A percentile compares a stretch with the other conserved stretches of the same genome.
phyloP scores from a whole-genome alignment of 2,888 invertebrate species.

The Andrena minutula region DNA sequence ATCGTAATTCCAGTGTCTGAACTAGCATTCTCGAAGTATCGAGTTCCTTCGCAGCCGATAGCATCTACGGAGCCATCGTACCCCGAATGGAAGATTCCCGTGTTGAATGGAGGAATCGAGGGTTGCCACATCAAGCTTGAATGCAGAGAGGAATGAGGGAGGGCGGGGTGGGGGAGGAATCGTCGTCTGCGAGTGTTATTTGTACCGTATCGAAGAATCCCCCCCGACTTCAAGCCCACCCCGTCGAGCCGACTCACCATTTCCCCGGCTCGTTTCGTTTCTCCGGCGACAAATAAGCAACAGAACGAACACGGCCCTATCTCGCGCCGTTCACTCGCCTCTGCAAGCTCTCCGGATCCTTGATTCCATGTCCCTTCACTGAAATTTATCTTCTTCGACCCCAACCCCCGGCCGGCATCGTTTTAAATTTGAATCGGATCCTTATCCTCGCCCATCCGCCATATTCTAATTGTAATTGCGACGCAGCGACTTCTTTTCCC shows the following conservation, averaged over 20 bases:
- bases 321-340: conserved; percentile 67
- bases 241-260: conserved; percentile 57
- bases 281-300: conserved; percentile 78
- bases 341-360: conserved; percentile 71
- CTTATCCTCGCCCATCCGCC: conserved; percentile 50
- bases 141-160: conserved; percentile 40
- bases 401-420: conserved; percentile 47
- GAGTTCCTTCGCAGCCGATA: conserved; percentile 59
- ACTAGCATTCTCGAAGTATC: conserved; percentile 22
- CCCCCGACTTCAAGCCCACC: conserved; percentile 45
- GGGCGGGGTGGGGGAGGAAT: conserved; percentile 29
- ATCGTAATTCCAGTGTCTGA: conserved; percentile 17
- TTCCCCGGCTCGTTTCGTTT: conserved; percentile 75
- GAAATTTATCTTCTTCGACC: conserved; percentile 75
- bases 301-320: conserved; percentile 74
- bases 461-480: conserved; percentile 60
- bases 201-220: conserved; percentile 73
- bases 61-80: conserved; percentile 72
- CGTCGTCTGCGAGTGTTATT: conserved; percentile 74
- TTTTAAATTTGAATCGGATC: conserved; percentile 70
- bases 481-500: background rate
- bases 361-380: conserved; percentile 67
- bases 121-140: conserved; percentile 57
- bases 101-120: conserved; percentile 57
- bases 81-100: conserved; percentile 61